Conservation (phyloP, 2,797 vertebrate species). For the Anniella stebbinsi region DNA sequence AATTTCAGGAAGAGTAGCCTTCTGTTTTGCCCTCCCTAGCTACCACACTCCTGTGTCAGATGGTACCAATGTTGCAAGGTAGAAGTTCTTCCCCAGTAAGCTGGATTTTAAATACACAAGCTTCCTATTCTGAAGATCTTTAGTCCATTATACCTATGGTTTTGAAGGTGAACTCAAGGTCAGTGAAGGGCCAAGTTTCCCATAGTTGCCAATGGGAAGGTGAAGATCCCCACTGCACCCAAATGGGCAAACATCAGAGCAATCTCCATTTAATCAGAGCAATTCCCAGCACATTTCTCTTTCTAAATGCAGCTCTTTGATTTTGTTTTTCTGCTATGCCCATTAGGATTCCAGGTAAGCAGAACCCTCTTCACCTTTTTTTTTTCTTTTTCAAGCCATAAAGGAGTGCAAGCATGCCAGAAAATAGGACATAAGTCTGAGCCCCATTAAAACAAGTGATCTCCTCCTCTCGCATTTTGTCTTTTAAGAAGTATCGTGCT, state of each 20-base stretch:
- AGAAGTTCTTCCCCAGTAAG: not conserved
- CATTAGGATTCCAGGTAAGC: not conserved
- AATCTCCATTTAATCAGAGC: not conserved
- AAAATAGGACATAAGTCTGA: slow-evolving; percentile 22
- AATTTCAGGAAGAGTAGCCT: not conserved
- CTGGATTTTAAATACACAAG: not conserved
- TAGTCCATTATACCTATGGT: not conserved
- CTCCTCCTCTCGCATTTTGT: slow-evolving; percentile 19
- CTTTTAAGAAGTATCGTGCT: slow-evolving; percentile 43
- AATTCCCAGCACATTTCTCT: not conserved
- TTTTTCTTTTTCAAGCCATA: not conserved
- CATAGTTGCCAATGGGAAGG: not conserved
- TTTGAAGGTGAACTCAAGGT: not conserved
- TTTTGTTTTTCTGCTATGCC: slow-evolving; percentile 3
- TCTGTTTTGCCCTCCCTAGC: not conserved
- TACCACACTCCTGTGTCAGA: not conserved
- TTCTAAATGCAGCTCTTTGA: fast-evolving
- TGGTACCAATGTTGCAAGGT: not conserved
- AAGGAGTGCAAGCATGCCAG: not conserved
- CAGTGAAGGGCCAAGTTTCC: not conserved
- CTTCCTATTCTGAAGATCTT: not conserved
- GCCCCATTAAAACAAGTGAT: not conserved
- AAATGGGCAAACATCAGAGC: not conserved
- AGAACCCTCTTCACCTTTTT: slow-evolving; percentile 5
- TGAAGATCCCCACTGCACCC: not conserved